Evolutionary conservation across 2,797 vertebrate species (phyloP).

Genomic region (Cetoscarus ocellatus): DNA sequence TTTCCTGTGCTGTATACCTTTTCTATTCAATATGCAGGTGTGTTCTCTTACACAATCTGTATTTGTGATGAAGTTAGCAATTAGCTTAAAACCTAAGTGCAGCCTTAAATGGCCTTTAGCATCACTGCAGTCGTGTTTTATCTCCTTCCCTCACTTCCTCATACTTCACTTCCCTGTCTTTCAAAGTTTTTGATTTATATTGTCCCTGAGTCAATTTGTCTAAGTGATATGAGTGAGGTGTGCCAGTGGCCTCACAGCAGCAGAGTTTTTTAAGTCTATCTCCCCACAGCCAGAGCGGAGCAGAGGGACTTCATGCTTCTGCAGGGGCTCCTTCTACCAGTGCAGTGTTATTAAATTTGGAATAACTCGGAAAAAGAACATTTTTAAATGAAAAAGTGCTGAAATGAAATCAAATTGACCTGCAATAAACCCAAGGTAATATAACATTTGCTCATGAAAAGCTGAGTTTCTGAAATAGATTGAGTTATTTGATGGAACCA

Average conservation of each 20-base stretch:
- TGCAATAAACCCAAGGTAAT: background rate
- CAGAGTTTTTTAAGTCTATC: constrained; percentile 9
- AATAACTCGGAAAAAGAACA: background rate
- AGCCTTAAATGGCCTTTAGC: background rate
- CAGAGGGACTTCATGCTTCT: background rate
- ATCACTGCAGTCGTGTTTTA: constrained; percentile 1
- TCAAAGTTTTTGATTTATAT: constrained; percentile 41
- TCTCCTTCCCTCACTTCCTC: background rate
- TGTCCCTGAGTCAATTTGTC: constrained; percentile 42
- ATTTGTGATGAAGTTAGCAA: background rate
- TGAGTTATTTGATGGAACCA: background rate
- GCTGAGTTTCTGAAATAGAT: background rate
- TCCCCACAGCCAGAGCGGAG: constrained; percentile 1
- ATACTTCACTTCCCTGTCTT: background rate
- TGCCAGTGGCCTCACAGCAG: constrained; percentile 25
- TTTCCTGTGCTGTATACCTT: no score
- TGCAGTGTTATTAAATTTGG: background rate
- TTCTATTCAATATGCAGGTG: no score
- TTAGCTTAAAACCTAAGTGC: background rate
- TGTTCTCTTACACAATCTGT: no score
- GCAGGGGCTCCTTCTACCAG: background rate
- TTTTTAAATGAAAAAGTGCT: constrained; percentile 5
- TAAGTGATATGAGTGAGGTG: constrained; percentile 49
- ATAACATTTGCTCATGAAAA: background rate
- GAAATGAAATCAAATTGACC: background rate